Evolutionary conservation across 1,140 invertebrate genomes (phyloP).

Genomic region (Stegodyphus mimosarum): DNA sequence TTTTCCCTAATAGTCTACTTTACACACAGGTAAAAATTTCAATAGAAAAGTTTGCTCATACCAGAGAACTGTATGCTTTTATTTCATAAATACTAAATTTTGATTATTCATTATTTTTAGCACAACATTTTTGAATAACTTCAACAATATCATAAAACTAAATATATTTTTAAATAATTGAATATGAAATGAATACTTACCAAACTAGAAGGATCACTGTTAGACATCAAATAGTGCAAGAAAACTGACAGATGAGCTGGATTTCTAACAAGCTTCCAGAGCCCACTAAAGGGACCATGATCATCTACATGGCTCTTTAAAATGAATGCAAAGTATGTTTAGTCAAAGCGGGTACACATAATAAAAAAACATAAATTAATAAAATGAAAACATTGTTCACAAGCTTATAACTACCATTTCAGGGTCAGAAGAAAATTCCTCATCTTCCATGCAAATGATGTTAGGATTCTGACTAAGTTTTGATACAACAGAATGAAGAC

Average conservation of each 20-base stretch:
- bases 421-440: slow-evolving; percentile 84
- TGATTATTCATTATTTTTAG: too few species aligned
- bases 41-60: too few species aligned
- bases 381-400: neutral
- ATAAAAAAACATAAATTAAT: neutral
- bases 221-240: slow-evolving; percentile 87
- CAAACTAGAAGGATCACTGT: slow-evolving; percentile 84
- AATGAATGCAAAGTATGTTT: neutral
- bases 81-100: too few species aligned
- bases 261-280: slow-evolving; percentile 74
- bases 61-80: too few species aligned
- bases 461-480: slow-evolving; percentile 72
- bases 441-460: slow-evolving; percentile 95
- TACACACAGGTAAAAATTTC: too few species aligned
- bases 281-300: slow-evolving; percentile 82
- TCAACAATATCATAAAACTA: too few species aligned
- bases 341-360: too few species aligned
- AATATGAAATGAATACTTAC: slow-evolving; percentile 68
- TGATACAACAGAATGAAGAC: slow-evolving; percentile 63
- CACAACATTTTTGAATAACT: too few species aligned
- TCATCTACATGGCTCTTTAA: slow-evolving; percentile 77
- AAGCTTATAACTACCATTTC: slow-evolving; percentile 74
- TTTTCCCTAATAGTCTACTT: too few species aligned
- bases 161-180: slow-evolving; percentile 14
- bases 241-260: slow-evolving; percentile 88